Base-by-base conservation (phyloP, 2,888 invertebrate genomes). In the Monoplex corrugatus region DNA sequence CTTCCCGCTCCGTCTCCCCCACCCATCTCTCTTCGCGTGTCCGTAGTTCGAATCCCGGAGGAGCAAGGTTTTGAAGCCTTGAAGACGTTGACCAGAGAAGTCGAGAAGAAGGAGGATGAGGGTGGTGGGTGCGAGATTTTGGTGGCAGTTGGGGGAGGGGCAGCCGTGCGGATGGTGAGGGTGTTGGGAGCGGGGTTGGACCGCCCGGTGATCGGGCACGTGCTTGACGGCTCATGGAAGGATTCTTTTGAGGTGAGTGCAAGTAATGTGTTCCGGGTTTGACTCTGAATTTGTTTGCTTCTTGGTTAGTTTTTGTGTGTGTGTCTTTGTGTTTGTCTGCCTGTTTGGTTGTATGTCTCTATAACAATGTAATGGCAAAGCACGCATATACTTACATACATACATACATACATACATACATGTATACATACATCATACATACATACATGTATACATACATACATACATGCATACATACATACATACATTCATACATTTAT, bases 51-150 rank as follows among this genome's bases (percentile, higher is more conserved):
- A 32, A 38, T 75, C 75, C 75, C 75, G 13, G 68, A n/a, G n/a
- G 75, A 75, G 75, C 35, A 75, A 23, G 75, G 75, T 13, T 3
- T 75, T 35, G 75, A 38, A 3, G 75, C 75, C 38, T 13, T 75
- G 75, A 35, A 38, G 75, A 75, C 75, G 75, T 75, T 75, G 75
- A 38, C 75, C n/a, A n/a, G n/a, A n/a, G n/a, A n/a, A n/a, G n/a
- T n/a, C n/a, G n/a, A n/a, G n/a, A n/a, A n/a, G n/a, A n/a, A n/a
- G 1, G 75, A 38, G 75, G 75, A 13, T 10, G 75, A 10, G 8
- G 75, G 75, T 3, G 75, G 75, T 16, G 75, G 35, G 38, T 35
- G 38, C 13, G 75, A 75, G 35, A 38, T 75, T 10, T 3, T 75
- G 75, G 75, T 75, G 75, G 75, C 38, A 38, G 75, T 75, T 3